phyloP scores from a whole-genome alignment of 2,113 vertebrate species.

The Hyperoodon ampullatus region DNA sequence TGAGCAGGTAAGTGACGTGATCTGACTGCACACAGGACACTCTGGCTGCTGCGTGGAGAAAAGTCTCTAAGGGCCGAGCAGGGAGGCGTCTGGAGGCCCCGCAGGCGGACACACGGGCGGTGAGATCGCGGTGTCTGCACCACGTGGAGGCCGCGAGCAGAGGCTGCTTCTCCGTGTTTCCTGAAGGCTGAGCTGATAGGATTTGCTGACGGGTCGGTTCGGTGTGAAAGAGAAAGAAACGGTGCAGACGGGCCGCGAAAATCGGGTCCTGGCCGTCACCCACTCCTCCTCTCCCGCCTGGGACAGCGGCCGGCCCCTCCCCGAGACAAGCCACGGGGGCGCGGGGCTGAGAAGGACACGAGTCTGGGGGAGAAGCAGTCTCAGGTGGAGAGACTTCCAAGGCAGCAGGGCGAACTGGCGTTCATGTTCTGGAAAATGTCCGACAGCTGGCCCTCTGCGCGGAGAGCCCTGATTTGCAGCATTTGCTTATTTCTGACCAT shows the following conservation, averaged over 20 bases:
- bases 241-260: not conserved
- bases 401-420: not conserved
- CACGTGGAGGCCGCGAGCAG: not conserved
- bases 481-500: no score
- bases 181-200: no score
- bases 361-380: not conserved
- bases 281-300: not conserved
- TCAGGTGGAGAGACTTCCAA: rapidly evolving
- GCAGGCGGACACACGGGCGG: rapidly evolving
- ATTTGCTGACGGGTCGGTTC: not conserved
- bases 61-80: no score
- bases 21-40: not conserved
- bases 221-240: not conserved
- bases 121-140: not conserved
- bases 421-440: not conserved
- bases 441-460: rapidly evolving
- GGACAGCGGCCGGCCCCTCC: not conserved
- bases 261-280: not conserved
- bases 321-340: not conserved
- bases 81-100: not conserved
- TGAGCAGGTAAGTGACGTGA: not conserved
- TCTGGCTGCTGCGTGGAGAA: not conserved
- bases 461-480: not conserved
- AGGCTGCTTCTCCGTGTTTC: not conserved
- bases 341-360: not conserved